A percentile compares a stretch with the other conserved stretches of the same genome.
Evolutionary conservation across 2,888 invertebrate species (phyloP).

Genomic region (Stenoptilia bipunctidactyla): DNA sequence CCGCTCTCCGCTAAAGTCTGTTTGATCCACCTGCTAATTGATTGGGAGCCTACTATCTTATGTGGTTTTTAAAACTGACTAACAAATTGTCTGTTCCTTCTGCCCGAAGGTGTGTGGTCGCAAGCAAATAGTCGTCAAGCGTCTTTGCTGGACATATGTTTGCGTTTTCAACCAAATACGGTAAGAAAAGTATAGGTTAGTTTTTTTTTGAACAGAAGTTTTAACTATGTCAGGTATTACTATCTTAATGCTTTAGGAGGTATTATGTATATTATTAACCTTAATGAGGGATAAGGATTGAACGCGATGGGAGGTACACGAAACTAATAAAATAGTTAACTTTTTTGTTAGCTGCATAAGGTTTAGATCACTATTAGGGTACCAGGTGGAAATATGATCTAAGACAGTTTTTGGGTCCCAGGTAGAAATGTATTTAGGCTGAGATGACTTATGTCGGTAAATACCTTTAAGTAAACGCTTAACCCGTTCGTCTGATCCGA

Average conservation of each 20-base stretch:
- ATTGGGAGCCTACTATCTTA: conserved; percentile 12
- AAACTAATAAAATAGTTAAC: conserved; percentile 16
- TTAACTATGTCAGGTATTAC: conserved; percentile 14
- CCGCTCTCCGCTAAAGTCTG: conserved; percentile 11
- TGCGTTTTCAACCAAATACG: conserved; percentile 10
- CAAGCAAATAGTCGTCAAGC: conserved; percentile 5
- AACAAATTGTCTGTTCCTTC: conserved; percentile 12
- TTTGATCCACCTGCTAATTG: conserved; percentile 18
- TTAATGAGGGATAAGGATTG: conserved; percentile 17
- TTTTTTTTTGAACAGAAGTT: neutral
- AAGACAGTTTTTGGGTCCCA: conserved; percentile 10
- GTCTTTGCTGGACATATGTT: conserved; percentile 11
- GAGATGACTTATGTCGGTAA: neutral
- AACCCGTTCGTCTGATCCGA: neutral
- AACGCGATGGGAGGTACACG: conserved; percentile 17
- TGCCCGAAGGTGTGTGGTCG: conserved; percentile 1
- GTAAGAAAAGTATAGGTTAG: conserved; percentile 2
- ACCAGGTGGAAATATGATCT: conserved; percentile 7
- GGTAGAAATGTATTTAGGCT: conserved; percentile 8
- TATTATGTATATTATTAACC: conserved; percentile 6
- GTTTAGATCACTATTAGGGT: conserved; percentile 11
- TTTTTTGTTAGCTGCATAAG: conserved; percentile 15
- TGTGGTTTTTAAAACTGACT: conserved; percentile 16
- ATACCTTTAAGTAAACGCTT: conserved; percentile 4
- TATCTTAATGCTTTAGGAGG: conserved; percentile 10